Conservation (phyloP, 2,888 invertebrate genomes). For the Matsumyia berberina region DNA sequence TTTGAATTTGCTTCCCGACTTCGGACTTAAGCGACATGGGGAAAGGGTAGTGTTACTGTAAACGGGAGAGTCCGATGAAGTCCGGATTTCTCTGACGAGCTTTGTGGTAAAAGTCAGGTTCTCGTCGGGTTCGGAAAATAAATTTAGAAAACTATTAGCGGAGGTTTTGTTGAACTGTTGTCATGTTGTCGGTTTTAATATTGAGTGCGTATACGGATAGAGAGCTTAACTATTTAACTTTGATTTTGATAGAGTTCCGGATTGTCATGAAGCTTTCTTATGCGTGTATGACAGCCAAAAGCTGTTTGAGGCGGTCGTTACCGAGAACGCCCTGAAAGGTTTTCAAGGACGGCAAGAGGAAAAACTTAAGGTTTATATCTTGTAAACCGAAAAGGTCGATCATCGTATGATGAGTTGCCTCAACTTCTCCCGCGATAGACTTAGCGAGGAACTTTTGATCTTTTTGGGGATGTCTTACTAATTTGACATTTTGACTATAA, state of each 20-base stretch:
- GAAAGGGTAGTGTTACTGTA: background rate
- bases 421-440: background rate
- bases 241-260: background rate
- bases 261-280: background rate
- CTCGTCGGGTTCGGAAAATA: too few relatives aligned
- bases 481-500: too few relatives aligned
- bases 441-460: slow-evolving; percentile 8
- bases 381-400: background rate
- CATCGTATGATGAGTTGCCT: background rate
- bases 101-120: background rate
- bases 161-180: too few relatives aligned
- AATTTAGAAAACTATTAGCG: background rate
- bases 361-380: background rate
- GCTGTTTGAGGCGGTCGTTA: background rate
- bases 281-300: background rate
- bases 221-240: background rate
- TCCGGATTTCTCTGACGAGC: background rate
- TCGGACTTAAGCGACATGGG: background rate
- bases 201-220: background rate
- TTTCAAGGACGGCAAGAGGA: too few relatives aligned
- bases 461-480: too few relatives aligned
- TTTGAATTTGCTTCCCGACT: background rate
- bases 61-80: too few relatives aligned
- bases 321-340: background rate
- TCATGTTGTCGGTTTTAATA: background rate